Evolutionary conservation across 53 echinoderm and acorn worm genomes (phyloP).

Genomic region (Echinometra lucunter): DNA sequence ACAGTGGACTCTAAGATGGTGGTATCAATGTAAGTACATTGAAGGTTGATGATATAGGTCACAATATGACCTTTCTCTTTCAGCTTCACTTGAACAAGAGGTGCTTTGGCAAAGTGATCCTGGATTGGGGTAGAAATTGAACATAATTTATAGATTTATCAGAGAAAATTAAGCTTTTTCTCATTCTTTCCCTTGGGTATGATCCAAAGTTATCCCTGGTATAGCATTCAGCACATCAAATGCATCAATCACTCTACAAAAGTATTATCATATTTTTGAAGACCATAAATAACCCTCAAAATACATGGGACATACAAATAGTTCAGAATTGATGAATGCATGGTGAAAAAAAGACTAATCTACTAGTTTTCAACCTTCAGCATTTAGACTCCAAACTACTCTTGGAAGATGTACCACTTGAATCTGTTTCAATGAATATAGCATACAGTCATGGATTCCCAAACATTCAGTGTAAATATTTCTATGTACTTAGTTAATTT

Average conservation of each 20-base stretch:
- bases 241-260: background rate
- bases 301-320: too few species aligned
- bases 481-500: too few species aligned
- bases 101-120: conserved; percentile 81
- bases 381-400: too few species aligned
- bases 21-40: conserved; percentile 82
- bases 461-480: too few species aligned
- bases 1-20: conserved; percentile 76
- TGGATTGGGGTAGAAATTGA: conserved; percentile 27
- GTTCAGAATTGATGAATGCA: too few species aligned
- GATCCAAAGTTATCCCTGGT: background rate
- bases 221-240: background rate
- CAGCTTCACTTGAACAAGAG: conserved; percentile 71
- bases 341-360: too few species aligned
- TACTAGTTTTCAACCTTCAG: too few species aligned
- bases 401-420: too few species aligned
- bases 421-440: too few species aligned
- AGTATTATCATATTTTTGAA: background rate
- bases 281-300: background rate
- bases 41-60: conserved; percentile 79
- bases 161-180: background rate
- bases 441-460: too few species aligned
- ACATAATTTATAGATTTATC: background rate
- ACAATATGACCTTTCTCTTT: conserved; percentile 87
- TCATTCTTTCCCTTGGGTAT: background rate